phyloP scores from a whole-genome alignment of 2,113 vertebrate species.

The Meleagris gallopavo region DNA sequence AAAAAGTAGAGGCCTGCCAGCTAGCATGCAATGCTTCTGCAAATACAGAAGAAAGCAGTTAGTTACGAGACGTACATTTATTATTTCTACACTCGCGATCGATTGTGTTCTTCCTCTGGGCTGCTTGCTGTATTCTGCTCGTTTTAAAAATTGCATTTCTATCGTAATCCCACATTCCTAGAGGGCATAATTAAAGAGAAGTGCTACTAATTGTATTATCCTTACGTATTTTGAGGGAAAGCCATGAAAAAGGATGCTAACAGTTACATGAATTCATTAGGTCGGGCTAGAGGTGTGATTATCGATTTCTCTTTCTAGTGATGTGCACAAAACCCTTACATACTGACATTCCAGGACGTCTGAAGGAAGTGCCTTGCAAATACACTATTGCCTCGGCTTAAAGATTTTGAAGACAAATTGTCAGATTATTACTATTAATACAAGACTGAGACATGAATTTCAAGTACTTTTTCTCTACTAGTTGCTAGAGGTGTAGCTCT shows the following conservation, averaged over 20 bases:
- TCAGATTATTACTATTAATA: neutral
- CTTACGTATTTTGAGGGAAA: neutral
- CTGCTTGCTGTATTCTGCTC: neutral
- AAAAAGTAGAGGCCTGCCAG: neutral
- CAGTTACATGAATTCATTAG: neutral
- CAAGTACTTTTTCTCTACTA: neutral
- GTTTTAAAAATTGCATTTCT: neutral
- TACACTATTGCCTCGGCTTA: neutral
- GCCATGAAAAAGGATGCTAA: neutral
- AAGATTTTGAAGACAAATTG: neutral
- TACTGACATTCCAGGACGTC: neutral
- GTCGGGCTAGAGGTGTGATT: neutral
- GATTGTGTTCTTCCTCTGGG: neutral
- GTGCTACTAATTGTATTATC: neutral
- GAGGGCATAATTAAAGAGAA: neutral
- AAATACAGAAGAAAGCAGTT: neutral
- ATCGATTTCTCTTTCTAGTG: neutral
- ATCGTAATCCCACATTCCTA: neutral
- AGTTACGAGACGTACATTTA: neutral
- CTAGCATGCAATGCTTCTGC: neutral
- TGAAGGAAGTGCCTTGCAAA: neutral
- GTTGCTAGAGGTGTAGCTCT: neutral
- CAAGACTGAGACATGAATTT: neutral
- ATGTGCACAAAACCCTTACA: neutral
- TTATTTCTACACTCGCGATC: neutral